A percentile compares a stretch with the other conserved stretches of the same genome.
phyloP scores from a whole-genome alignment of 1,140 invertebrate genomes.

The Neodiprion virginianus region DNA sequence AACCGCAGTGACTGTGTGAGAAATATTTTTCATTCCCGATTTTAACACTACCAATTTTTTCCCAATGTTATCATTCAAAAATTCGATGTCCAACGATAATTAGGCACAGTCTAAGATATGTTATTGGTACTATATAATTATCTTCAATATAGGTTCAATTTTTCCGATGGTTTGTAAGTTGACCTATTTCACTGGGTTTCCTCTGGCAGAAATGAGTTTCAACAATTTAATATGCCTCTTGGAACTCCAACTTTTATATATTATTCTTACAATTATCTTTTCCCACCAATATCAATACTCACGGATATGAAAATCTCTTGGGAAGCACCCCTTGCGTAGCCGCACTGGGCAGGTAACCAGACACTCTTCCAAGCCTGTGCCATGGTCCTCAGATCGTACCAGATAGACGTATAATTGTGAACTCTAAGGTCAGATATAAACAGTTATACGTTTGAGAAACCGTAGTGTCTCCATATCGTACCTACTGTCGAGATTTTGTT shows the following conservation, averaged over 20 bases:
- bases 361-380: conserved; percentile 72
- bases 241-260: not conserved
- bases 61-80: no score
- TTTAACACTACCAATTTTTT: no score
- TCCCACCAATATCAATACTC: conserved; percentile 36
- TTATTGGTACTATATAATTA: no score
- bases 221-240: conserved; percentile 6
- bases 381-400: conserved; percentile 72
- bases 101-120: no score
- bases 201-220: not conserved
- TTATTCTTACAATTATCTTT: not conserved
- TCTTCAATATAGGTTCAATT: not conserved
- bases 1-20: no score
- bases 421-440: conserved; percentile 61
- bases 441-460: not conserved
- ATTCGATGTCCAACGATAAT: no score
- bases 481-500: not conserved
- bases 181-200: no score
- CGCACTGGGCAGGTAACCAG: conserved; percentile 74
- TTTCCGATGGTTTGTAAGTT: no score
- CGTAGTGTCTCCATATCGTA: conserved; percentile 21
- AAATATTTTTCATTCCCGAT: no score
- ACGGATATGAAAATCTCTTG: conserved; percentile 77
- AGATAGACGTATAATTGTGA: conserved; percentile 73
- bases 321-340: conserved; percentile 76